phyloP scores from a whole-genome alignment of 2,797 vertebrate genomes.

The Anolis apletophallus region DNA sequence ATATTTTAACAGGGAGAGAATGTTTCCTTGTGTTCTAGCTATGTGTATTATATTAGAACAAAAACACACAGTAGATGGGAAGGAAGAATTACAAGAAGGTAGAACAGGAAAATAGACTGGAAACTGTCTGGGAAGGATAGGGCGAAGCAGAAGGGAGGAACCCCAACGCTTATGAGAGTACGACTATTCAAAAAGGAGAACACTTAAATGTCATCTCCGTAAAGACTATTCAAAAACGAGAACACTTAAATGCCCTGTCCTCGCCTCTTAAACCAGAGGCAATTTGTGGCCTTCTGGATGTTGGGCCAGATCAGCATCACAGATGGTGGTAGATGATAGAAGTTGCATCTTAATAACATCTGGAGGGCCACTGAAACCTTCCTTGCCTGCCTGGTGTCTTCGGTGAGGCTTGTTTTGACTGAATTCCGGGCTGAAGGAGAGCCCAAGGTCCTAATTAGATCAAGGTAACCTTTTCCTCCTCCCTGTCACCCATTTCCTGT shows the following conservation, averaged over 20 bases:
- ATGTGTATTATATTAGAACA: not conserved
- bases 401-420: not conserved
- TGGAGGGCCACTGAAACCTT: not conserved
- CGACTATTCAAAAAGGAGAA: too few species aligned
- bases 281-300: too few species aligned
- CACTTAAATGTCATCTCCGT: not conserved
- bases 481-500: not conserved
- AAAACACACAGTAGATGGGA: not conserved
- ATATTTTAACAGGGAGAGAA: not conserved
- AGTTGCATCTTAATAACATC: too few species aligned
- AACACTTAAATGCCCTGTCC: not conserved
- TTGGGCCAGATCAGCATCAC: too few species aligned
- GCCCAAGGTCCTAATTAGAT: slow-evolving; percentile 8
- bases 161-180: not conserved
- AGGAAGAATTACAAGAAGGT: not conserved
- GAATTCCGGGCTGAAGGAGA: slow-evolving; percentile 4
- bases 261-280: not conserved
- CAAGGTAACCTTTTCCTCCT: not conserved
- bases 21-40: not conserved
- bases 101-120: not conserved
- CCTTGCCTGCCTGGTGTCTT: not conserved
- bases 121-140: not conserved
- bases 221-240: too few species aligned
- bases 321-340: too few species aligned
- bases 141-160: not conserved